These are phyloP conservation scores for Ceramica pisi DNA, from an alignment of 2,888 invertebrate genomes.

Conservation along the genomic window DNA sequence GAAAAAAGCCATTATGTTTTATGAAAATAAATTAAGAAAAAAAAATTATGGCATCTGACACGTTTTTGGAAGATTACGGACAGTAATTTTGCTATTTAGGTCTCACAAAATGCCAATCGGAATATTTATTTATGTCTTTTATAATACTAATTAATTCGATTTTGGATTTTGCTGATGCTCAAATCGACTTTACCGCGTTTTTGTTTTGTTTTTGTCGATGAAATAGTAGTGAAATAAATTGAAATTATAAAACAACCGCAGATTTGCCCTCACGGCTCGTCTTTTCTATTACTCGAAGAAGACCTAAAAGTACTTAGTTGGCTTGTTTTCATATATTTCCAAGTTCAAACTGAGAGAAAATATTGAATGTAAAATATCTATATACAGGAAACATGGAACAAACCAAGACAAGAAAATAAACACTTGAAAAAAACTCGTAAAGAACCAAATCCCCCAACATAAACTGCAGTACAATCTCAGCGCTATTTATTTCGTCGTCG, in stretches of 20 bases:
- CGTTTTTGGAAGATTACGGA: background rate
- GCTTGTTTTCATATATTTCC: background rate
- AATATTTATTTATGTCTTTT: background rate
- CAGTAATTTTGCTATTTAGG: conserved; percentile 3
- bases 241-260: too few species aligned
- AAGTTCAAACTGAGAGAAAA: too few species aligned
- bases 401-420: background rate
- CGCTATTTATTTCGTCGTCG: conserved; percentile 79
- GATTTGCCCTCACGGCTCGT: too few species aligned
- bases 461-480: conserved; percentile 67
- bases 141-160: background rate
- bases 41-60: background rate
- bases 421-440: background rate
- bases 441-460: conserved; percentile 62
- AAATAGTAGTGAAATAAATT: background rate
- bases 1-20: background rate
- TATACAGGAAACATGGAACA: too few species aligned
- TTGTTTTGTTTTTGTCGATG: background rate
- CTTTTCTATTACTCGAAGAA: background rate
- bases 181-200: background rate
- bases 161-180: background rate
- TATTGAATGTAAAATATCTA: too few species aligned
- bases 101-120: background rate
- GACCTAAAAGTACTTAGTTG: background rate
- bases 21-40: too few species aligned